phyloP scores from a whole-genome alignment of 2,113 vertebrate genomes.

The Phaethornis superciliosus region DNA sequence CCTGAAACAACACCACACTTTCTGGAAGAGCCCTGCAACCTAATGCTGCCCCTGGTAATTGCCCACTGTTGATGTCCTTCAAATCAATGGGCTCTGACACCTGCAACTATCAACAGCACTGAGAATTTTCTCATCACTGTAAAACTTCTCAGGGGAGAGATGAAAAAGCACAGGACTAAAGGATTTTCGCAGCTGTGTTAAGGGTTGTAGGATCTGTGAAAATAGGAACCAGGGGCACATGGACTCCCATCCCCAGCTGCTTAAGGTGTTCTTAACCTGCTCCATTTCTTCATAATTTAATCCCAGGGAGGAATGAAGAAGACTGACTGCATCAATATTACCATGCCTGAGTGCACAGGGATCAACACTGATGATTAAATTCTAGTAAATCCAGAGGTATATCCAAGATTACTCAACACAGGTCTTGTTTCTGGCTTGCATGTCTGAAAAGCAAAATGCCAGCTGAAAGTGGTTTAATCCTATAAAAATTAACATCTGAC shows the following conservation, averaged over 20 bases:
- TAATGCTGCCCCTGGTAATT: rapidly evolving
- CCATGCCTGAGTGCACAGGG: background rate
- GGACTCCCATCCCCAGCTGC: background rate
- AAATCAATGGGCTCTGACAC: background rate
- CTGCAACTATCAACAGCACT: background rate
- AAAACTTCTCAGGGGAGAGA: background rate
- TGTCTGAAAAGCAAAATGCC: background rate
- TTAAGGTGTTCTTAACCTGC: background rate
- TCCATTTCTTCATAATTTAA: background rate
- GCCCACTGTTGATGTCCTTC: background rate
- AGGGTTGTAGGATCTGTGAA: background rate
- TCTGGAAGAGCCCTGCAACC: background rate
- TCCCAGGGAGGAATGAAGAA: background rate
- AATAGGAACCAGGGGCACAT: background rate
- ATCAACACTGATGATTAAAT: background rate
- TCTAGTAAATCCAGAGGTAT: background rate
- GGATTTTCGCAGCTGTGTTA: background rate
- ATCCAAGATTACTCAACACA: background rate
- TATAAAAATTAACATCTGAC: background rate
- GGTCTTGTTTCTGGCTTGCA: background rate
- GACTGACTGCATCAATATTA: background rate
- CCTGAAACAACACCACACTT: background rate
- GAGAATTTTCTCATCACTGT: background rate
- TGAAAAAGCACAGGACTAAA: background rate
- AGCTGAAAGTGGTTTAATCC: background rate